These are phyloP conservation scores for Bufo bufo DNA, from an alignment of 2,113 vertebrate genomes.

Conservation along the genomic window DNA sequence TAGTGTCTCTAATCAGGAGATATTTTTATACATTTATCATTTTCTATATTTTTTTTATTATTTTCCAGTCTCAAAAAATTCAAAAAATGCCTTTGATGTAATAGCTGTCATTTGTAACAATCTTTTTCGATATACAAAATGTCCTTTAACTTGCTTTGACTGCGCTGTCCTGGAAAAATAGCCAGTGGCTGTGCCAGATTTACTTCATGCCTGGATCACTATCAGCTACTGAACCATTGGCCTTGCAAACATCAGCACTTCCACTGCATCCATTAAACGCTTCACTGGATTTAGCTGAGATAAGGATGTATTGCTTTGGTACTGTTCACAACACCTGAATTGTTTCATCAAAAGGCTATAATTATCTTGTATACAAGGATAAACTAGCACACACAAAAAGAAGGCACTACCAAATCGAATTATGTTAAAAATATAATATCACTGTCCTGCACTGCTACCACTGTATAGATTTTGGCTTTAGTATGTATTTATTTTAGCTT, in stretches of 20 bases:
- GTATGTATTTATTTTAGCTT: too few relatives aligned
- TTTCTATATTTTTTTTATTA: not conserved
- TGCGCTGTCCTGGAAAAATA: conserved; percentile 13
- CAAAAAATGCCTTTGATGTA: not conserved
- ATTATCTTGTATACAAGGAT: not conserved
- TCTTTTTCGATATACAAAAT: not conserved
- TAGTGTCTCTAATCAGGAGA: not conserved
- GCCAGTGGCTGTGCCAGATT: conserved; percentile 48
- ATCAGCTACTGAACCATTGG: conserved; percentile 50
- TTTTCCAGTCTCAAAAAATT: not conserved
- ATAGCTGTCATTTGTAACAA: not conserved
- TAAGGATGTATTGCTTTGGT: conserved; percentile 45
- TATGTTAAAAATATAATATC: too few relatives aligned
- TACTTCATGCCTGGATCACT: conserved; percentile 51
- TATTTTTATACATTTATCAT: not conserved
- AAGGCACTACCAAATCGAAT: not conserved
- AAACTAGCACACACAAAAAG: not conserved
- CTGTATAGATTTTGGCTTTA: too few relatives aligned
- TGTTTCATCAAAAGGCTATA: not conserved
- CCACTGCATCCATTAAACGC: conserved; percentile 40
- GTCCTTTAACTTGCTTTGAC: not conserved
- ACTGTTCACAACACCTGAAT: conserved; percentile 36
- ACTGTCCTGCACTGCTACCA: too few relatives aligned
- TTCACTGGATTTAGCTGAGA: conserved; percentile 55
- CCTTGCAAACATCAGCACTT: conserved; percentile 52